Percentiles rank a stretch among this genome's conserved stretches.
These are phyloP conservation scores for Agelastica alni DNA, from an alignment of 2,888 invertebrate species.

Conservation along the genomic window DNA sequence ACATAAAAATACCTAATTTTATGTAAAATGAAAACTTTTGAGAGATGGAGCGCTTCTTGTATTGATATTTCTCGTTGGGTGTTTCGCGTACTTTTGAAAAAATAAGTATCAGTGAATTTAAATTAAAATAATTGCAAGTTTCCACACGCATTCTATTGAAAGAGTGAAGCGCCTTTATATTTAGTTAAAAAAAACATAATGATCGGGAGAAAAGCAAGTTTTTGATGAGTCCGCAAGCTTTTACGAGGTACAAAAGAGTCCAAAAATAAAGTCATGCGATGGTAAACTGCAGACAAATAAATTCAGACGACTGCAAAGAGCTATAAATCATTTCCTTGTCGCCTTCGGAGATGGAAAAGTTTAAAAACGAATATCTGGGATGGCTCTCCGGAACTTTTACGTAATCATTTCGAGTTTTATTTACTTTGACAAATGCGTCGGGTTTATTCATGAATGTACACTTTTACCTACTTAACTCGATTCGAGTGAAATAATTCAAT, in stretches of 20 bases:
- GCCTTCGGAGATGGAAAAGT: slow-evolving; percentile 46
- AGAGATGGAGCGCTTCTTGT: too few relatives aligned
- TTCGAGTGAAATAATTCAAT: slow-evolving; percentile 25
- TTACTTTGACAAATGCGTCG: slow-evolving; percentile 26
- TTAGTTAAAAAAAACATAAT: too few relatives aligned
- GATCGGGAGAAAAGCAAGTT: slow-evolving; percentile 10
- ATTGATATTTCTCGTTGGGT: too few relatives aligned
- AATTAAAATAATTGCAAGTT: too few relatives aligned
- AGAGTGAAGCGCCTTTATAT: too few relatives aligned
- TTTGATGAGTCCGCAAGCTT: slow-evolving; percentile 16
- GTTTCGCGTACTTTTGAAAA: too few relatives aligned
- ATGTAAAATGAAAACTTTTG: too few relatives aligned
- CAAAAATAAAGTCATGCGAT: slow-evolving; percentile 19
- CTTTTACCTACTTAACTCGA: slow-evolving; percentile 25
- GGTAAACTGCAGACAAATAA: slow-evolving; percentile 25
- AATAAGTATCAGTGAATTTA: too few relatives aligned
- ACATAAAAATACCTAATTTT: too few relatives aligned
- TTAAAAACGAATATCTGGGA: slow-evolving; percentile 49
- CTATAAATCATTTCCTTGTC: slow-evolving; percentile 47
- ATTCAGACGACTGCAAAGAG: slow-evolving; percentile 41
- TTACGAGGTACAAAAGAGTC: slow-evolving; percentile 11
- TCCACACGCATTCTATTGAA: too few relatives aligned
- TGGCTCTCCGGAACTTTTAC: slow-evolving; percentile 40
- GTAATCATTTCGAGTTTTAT: slow-evolving; percentile 34
- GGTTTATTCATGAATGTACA: slow-evolving; percentile 25